phyloP scores from a whole-genome alignment of 1,140 invertebrate species.

The Melanaphis sacchari region DNA sequence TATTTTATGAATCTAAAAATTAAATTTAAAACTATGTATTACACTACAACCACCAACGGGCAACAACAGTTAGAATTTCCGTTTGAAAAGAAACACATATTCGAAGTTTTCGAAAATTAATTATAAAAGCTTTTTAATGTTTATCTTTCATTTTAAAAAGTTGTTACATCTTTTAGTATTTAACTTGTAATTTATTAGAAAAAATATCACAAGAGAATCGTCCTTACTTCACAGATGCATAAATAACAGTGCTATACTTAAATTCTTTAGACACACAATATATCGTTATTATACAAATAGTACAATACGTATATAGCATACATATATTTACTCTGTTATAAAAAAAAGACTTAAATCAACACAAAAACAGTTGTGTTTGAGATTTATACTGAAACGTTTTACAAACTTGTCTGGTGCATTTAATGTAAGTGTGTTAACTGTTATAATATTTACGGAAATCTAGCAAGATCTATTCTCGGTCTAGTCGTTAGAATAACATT shows the following conservation, averaged over 20 bases:
- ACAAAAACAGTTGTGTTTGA: constrained; percentile 14
- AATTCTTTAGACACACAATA: background rate
- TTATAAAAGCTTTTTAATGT: background rate
- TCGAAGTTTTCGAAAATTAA: constrained; percentile 11
- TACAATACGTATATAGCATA: background rate
- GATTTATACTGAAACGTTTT: background rate
- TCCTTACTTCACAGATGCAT: background rate
- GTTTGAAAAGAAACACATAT: background rate
- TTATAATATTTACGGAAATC: background rate
- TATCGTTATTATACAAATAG: background rate
- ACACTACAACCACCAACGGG: background rate
- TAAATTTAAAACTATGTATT: background rate
- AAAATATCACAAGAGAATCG: background rate
- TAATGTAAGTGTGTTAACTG: too few relatives aligned
- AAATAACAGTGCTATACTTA: background rate
- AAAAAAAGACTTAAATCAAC: background rate
- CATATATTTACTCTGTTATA: background rate
- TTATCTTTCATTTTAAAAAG: background rate
- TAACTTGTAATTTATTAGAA: constrained; percentile 10
- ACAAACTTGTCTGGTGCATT: too few relatives aligned
- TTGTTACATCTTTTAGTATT: background rate
- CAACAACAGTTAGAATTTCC: background rate
- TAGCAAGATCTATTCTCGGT: background rate
- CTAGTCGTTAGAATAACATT: background rate
- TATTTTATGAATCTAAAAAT: background rate